phyloP scores from a whole-genome alignment of 2,888 invertebrate species.

The Caenorhabditis angaria region DNA sequence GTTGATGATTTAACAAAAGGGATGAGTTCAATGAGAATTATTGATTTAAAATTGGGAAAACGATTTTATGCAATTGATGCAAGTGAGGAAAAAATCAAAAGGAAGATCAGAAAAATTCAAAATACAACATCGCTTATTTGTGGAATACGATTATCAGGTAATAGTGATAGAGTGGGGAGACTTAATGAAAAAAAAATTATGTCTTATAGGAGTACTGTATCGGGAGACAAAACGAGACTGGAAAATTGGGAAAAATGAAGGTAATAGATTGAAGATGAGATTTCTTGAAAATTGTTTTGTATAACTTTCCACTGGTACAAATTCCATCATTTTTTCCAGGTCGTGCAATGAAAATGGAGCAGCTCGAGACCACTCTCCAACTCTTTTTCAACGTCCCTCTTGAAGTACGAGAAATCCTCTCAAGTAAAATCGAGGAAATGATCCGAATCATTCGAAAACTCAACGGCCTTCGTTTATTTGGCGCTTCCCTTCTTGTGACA shows the following conservation, averaged over 20 bases:
- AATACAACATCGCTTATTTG: conserved; percentile 9
- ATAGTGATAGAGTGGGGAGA: no score
- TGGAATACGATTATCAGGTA: no score
- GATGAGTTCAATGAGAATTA: background rate
- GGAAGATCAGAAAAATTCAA: background rate
- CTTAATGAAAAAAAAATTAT: no score
- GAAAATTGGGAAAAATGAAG: no score
- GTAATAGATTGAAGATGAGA: no score
- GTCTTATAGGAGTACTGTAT: no score
- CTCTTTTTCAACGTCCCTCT: conserved; percentile 9
- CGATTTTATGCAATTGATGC: conserved; percentile 3
- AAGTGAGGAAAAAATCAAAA: background rate
- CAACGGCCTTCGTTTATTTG: conserved; percentile 17
- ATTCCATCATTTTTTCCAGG: conserved; percentile 12
- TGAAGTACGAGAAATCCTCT: background rate
- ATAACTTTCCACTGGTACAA: background rate
- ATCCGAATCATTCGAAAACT: background rate
- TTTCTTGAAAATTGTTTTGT: conserved; percentile 7
- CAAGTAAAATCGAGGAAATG: conserved; percentile 6
- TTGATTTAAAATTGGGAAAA: conserved; percentile 5
- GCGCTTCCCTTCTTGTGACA: conserved; percentile 13
- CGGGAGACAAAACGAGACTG: no score
- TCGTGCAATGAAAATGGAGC: background rate
- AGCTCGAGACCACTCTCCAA: background rate
- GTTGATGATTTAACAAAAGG: background rate